These are phyloP conservation scores for Sarcophaga peregrina DNA, from an alignment of 1,140 invertebrate genomes.

Conservation along the genomic window DNA sequence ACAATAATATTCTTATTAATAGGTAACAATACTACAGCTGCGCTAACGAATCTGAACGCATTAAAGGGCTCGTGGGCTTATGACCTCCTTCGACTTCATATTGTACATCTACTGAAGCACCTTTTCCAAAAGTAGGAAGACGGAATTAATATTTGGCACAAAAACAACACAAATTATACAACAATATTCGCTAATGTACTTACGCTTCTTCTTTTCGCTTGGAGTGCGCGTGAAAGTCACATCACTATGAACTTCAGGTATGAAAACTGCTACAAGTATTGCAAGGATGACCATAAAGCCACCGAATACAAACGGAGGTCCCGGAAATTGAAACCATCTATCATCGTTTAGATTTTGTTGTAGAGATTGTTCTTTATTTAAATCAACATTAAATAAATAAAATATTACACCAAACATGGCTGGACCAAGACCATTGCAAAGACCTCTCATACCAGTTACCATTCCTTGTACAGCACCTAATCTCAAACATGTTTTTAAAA, in stretches of 20 bases:
- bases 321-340: constrained; percentile 83
- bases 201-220: constrained; percentile 67
- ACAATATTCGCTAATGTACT: constrained; percentile 54
- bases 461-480: constrained; percentile 95
- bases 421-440: constrained; percentile 93
- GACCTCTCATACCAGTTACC: constrained; percentile 94
- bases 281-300: constrained; percentile 96
- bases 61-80: constrained; percentile 79
- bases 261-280: constrained; percentile 90
- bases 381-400: constrained; percentile 97
- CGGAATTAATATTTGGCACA: not conserved
- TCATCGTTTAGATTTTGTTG: constrained; percentile 53
- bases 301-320: constrained; percentile 99
- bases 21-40: constrained; percentile 70
- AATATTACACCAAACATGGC: constrained; percentile 98
- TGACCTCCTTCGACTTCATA: constrained; percentile 81
- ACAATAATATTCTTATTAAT: constrained; percentile 38
- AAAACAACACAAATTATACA: not conserved
- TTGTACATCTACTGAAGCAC: constrained; percentile 79
- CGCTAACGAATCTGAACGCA: constrained; percentile 79
- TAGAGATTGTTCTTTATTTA: constrained; percentile 78
- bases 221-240: constrained; percentile 65
- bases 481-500: no score
- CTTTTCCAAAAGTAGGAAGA: constrained; percentile 60
- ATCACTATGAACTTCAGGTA: constrained; percentile 78